phyloP scores from a whole-genome alignment of 2,888 invertebrate species.

The Rhagonycha fulva region DNA sequence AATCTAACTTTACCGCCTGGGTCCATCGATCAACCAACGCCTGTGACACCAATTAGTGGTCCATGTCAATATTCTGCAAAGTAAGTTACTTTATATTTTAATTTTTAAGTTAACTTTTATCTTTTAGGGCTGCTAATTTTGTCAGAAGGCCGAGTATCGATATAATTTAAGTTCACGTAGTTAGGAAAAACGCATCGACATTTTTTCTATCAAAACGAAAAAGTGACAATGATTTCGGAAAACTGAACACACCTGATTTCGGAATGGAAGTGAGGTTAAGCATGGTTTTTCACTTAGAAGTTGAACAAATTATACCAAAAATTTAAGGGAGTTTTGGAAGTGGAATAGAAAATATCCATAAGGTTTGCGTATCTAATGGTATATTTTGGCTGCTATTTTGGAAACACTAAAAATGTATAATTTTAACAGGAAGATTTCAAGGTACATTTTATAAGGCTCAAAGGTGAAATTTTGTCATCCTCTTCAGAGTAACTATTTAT shows the following conservation, averaged over 20 bases:
- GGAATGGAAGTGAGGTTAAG: conserved; percentile 99
- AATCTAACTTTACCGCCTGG: conserved; percentile 90
- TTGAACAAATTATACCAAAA: too few relatives aligned
- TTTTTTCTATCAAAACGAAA: conserved; percentile 95
- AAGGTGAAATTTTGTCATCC: conserved; percentile 97
- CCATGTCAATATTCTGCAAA: conserved; percentile 64
- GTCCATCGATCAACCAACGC: conserved; percentile 76
- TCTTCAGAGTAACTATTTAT: conserved; percentile 70
- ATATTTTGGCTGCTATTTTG: too few relatives aligned
- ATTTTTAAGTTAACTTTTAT: not conserved
- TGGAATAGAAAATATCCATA: too few relatives aligned
- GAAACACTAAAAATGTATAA: not conserved
- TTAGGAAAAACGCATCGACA: conserved; percentile 88
- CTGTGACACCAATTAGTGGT: conserved; percentile 63
- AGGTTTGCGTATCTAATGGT: not conserved
- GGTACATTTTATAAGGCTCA: conserved; percentile 98
- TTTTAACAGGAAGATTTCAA: conserved; percentile 92
- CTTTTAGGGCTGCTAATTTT: conserved; percentile 60
- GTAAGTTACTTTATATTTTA: conserved; percentile 52
- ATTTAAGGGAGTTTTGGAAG: too few relatives aligned
- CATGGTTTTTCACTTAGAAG: conserved; percentile 98
- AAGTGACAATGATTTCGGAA: conserved; percentile 95
- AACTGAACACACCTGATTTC: conserved; percentile 93
- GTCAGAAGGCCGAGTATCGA: conserved; percentile 79
- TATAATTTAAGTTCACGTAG: conserved; percentile 85